phyloP scores from a whole-genome alignment of 2,888 invertebrate genomes.

The Melangyna quadrimaculata region DNA sequence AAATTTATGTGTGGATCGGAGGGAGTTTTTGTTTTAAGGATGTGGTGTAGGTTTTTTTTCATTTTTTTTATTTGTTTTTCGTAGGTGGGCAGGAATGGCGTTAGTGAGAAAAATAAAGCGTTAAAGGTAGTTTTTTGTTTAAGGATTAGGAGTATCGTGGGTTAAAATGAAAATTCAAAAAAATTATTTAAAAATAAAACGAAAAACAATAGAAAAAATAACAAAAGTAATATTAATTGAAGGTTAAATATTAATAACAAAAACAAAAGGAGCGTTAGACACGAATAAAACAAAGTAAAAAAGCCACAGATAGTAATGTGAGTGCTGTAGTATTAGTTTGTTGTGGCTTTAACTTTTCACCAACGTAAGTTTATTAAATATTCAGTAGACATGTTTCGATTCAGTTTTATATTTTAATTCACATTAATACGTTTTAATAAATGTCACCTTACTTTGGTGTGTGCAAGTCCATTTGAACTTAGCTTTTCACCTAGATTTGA shows the following conservation, averaged over 20 bases:
- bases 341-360: background rate
- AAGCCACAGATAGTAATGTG: conserved; percentile 30
- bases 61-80: conserved; percentile 12
- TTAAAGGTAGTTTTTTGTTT: conserved; percentile 63
- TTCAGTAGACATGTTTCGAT: background rate
- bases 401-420: no score
- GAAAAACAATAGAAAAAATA: conserved; percentile 72
- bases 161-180: conserved; percentile 73
- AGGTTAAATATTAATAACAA: background rate
- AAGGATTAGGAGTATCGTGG: conserved; percentile 74
- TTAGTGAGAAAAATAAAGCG: conserved; percentile 73
- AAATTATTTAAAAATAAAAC: conserved; percentile 76
- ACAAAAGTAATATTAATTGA: conserved; percentile 73
- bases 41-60: background rate
- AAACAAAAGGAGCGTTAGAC: conserved; percentile 32
- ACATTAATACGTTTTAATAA: no score
- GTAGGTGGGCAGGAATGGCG: conserved; percentile 67
- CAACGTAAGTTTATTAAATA: background rate
- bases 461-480: no score
- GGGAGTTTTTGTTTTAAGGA: conserved; percentile 62
- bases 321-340: conserved; percentile 1
- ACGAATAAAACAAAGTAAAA: conserved; percentile 25
- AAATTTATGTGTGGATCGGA: conserved; percentile 65
- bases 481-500: no score
- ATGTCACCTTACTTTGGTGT: no score